phyloP scores from a whole-genome alignment of 2,888 invertebrate genomes.

The Mylabris sibirica region DNA sequence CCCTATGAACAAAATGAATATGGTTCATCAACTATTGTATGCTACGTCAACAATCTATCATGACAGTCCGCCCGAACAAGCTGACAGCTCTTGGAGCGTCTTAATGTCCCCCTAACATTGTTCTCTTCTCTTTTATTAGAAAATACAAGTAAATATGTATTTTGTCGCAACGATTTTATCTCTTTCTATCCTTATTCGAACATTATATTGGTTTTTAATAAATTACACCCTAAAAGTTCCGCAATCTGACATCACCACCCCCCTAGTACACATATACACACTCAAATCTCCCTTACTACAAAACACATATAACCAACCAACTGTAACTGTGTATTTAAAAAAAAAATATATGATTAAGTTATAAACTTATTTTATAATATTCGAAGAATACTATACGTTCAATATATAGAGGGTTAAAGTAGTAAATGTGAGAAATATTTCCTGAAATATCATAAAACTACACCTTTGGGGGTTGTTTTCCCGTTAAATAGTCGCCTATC shows the following conservation, averaged over 20 bases:
- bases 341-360: conserved; percentile 8
- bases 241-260: background rate
- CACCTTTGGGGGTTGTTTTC: conserved; percentile 25
- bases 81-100: conserved; percentile 31
- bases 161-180: conserved; percentile 18
- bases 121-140: conserved; percentile 26
- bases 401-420: background rate
- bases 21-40: conserved; percentile 48
- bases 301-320: background rate
- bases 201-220: conserved; percentile 19
- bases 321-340: background rate
- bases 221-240: conserved; percentile 6
- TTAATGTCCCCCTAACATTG: conserved; percentile 25
- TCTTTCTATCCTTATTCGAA: background rate
- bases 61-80: conserved; percentile 22
- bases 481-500: conserved; percentile 26
- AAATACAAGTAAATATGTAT: conserved; percentile 30
- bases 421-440: conserved; percentile 18
- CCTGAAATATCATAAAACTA: background rate
- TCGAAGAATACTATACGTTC: background rate
- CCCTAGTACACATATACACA: background rate
- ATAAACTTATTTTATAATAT: conserved; percentile 2
- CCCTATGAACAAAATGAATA: conserved; percentile 42
- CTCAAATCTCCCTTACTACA: background rate
- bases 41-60: conserved; percentile 49